These are phyloP conservation scores for Cheilosia vulpina DNA, from an alignment of 2,888 invertebrate species.

Conservation along the genomic window DNA sequence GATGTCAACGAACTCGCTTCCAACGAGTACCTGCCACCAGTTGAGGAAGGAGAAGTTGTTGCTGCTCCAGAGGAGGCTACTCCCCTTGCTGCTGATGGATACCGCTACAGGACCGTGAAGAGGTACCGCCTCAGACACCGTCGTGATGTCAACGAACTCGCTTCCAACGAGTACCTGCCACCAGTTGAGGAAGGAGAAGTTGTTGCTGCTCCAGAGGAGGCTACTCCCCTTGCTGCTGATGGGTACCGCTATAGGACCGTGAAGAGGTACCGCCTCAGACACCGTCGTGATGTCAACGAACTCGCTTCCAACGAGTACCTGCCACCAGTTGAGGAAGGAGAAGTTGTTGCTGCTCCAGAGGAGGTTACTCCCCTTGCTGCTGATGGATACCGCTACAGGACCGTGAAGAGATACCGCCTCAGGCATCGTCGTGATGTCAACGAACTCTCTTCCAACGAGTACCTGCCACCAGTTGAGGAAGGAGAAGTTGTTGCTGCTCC, in stretches of 20 bases:
- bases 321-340: conserved; percentile 74
- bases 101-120: conserved; percentile 50
- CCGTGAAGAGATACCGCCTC: conserved; percentile 31
- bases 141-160: conserved; percentile 53
- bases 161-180: conserved; percentile 59
- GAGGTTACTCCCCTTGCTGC: conserved; percentile 21
- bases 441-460: conserved; percentile 39
- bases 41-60: conserved; percentile 67
- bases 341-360: conserved; percentile 31
- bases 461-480: conserved; percentile 58
- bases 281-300: conserved; percentile 79
- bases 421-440: conserved; percentile 56
- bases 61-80: conserved; percentile 14
- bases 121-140: conserved; percentile 34
- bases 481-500: conserved; percentile 38
- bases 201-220: conserved; percentile 33
- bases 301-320: conserved; percentile 76
- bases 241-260: conserved; percentile 79
- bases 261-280: conserved; percentile 73
- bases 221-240: conserved; percentile 77
- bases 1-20: conserved; percentile 78
- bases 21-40: conserved; percentile 76
- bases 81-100: conserved; percentile 47
- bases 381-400: conserved; percentile 57
- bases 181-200: conserved; percentile 50